Evolutionary conservation across 1,140 invertebrate species (phyloP).

Genomic region (Pseudomyrmex pallidus): DNA sequence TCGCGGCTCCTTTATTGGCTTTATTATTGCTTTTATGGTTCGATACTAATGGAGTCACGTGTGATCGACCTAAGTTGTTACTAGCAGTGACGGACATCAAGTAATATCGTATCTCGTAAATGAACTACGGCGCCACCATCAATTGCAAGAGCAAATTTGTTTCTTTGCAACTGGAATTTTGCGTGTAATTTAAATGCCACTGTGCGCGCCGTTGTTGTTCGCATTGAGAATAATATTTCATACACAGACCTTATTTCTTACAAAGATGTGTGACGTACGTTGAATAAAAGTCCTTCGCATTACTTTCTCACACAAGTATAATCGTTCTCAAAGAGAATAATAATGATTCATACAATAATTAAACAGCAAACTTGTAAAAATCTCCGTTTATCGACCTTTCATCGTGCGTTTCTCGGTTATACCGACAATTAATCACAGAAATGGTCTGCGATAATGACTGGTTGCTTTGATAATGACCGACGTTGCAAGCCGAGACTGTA

Average conservation of each 20-base stretch:
- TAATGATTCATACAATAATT: neutral
- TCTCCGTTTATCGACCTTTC: slow-evolving; percentile 14
- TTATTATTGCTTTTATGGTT: too few relatives aligned
- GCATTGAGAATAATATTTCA: neutral
- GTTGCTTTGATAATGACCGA: slow-evolving; percentile 29
- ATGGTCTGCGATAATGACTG: slow-evolving; percentile 13
- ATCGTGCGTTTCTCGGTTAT: slow-evolving; percentile 22
- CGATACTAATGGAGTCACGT: too few relatives aligned
- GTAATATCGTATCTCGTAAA: neutral
- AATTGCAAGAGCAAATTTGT: neutral
- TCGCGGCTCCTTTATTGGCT: too few relatives aligned
- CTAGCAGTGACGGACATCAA: neutral
- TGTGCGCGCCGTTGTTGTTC: neutral
- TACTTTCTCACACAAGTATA: neutral
- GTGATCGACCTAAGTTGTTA: neutral
- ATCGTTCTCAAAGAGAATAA: slow-evolving; percentile 9
- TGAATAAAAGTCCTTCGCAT: slow-evolving; percentile 7
- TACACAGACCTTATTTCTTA: neutral
- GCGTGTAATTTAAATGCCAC: neutral
- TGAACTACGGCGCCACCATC: neutral
- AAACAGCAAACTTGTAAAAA: slow-evolving; percentile 1
- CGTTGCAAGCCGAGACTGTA: slow-evolving; percentile 6
- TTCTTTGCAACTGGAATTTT: neutral
- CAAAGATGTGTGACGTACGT: neutral
- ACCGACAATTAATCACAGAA: slow-evolving; percentile 30